phyloP scores from a whole-genome alignment of 1,140 invertebrate species.

The Anagrus nilaparvatae region DNA sequence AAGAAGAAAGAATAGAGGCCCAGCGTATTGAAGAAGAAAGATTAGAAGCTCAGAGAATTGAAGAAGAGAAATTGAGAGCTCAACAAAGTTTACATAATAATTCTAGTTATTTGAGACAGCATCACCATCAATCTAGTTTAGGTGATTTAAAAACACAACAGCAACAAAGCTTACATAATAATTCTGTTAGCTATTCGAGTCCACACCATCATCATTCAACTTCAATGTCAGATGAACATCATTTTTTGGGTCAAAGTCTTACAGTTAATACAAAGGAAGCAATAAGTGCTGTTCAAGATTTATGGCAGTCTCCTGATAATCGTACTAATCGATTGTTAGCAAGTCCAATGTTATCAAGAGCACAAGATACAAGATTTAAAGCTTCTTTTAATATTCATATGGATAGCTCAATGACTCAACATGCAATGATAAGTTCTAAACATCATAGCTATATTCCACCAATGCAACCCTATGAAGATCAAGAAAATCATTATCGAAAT shows the following conservation, averaged over 20 bases:
- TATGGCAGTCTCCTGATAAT: conserved; percentile 35
- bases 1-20: conserved; percentile 19
- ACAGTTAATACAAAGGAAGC: conserved; percentile 54
- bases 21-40: conserved; percentile 22
- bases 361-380: conserved; percentile 24
- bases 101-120: too few species aligned
- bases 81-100: too few species aligned
- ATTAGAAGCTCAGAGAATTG: conserved; percentile 25
- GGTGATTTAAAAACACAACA: conserved; percentile 30
- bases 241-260: conserved; percentile 37
- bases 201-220: conserved; percentile 30
- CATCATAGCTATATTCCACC: conserved; percentile 28
- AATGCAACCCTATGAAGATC: conserved; percentile 29
- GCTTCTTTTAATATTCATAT: conserved; percentile 48
- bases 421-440: conserved; percentile 35
- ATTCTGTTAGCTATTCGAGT: too few species aligned
- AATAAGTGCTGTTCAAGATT: conserved; percentile 33
- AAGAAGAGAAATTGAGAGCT: conserved; percentile 18
- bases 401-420: conserved; percentile 48
- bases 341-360: conserved; percentile 20
- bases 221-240: conserved; percentile 28
- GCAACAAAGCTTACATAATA: conserved; percentile 24
- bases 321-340: conserved; percentile 17
- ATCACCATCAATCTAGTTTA: conserved; percentile 12
- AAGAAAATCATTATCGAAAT: conserved; percentile 32